A percentile compares a stretch with the other conserved stretches of the same genome.
Evolutionary conservation across 2,113 vertebrate genomes (phyloP).

Genomic region (Tretioscincus oriximinensis): DNA sequence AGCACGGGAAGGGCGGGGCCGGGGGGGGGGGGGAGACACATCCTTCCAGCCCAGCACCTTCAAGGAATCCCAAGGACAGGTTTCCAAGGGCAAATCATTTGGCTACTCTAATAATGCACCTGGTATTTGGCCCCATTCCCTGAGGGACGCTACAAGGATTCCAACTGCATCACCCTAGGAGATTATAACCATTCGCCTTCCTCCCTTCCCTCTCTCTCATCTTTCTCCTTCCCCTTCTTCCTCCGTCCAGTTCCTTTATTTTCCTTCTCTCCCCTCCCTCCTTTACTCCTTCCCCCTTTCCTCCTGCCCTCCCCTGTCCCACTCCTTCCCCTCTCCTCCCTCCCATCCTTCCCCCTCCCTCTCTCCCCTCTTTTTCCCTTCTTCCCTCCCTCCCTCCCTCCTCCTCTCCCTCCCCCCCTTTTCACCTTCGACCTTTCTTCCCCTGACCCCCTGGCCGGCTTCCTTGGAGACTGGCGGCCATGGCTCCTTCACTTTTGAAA

Average conservation of each 20-base stretch:
- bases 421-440: no score
- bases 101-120: no score
- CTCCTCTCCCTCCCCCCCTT: neutral
- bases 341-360: neutral
- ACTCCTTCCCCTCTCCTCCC: no score
- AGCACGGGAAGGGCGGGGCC: no score
- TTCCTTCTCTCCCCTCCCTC: neutral
- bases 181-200: neutral
- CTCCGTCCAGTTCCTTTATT: no score
- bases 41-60: no score
- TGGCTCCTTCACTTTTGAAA: neutral
- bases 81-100: no score
- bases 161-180: neutral
- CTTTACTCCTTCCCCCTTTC: neutral
- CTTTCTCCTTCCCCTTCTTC: neutral
- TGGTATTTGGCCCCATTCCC: no score
- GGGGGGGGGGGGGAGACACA: no score
- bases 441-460: neutral
- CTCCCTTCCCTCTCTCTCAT: neutral
- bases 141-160: no score
- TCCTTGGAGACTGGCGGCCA: neutral
- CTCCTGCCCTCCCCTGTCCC: no score
- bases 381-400: neutral
- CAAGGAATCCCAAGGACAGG: no score
- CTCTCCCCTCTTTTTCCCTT: neutral